Conservation (phyloP, 2,113 vertebrate species). For the Polyodon spathula region DNA sequence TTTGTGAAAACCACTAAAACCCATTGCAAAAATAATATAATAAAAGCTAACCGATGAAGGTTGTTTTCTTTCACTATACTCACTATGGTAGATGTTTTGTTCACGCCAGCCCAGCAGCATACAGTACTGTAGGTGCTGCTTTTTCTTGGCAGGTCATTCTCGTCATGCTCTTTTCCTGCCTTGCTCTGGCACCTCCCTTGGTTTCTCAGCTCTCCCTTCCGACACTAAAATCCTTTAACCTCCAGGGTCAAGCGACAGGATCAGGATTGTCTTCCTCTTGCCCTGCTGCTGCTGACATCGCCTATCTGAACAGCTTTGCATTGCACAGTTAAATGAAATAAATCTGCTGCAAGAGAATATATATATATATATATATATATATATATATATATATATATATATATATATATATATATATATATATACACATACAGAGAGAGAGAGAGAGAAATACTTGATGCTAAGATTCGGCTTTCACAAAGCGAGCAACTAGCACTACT, state of each 20-base stretch:
- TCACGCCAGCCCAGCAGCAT: background rate
- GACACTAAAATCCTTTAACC: background rate
- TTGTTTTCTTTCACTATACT: background rate
- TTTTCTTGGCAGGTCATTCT: background rate
- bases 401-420: too few relatives aligned
- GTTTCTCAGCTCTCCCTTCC: background rate
- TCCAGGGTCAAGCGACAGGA: background rate
- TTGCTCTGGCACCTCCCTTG: background rate
- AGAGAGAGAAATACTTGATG: too few relatives aligned
- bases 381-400: too few relatives aligned
- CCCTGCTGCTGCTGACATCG: background rate
- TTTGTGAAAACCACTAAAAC: too few relatives aligned
- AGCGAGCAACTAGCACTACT: too few relatives aligned
- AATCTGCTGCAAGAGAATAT: too few relatives aligned
- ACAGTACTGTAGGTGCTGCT: background rate
- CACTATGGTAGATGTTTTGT: background rate
- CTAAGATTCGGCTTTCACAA: too few relatives aligned
- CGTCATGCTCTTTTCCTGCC: conserved; percentile 1
- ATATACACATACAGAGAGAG: too few relatives aligned
- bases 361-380: too few relatives aligned
- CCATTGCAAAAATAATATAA: background rate
- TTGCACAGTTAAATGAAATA: too few relatives aligned
- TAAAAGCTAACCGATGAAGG: background rate
- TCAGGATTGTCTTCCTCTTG: background rate
- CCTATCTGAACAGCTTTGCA: too few relatives aligned